Evolutionary conservation across 2,797 vertebrate species (phyloP), one percentile per base, ranked within the genome.

Genomic region (Neomorphus geoffroyi): DNA sequence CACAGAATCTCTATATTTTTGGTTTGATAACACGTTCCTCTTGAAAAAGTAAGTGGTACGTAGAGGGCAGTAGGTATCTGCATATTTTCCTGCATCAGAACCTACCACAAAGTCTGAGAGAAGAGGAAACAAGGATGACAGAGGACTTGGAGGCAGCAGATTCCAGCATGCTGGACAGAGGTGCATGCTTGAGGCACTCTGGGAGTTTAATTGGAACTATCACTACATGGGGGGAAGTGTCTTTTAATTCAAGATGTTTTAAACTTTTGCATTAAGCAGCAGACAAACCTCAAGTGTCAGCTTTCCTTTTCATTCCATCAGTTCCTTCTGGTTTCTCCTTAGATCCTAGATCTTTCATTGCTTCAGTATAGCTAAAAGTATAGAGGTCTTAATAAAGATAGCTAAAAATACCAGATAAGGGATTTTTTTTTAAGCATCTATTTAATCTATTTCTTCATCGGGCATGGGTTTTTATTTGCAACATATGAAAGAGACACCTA

Each of bases 401-500:
- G 51, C 30, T 71, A 78, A 83, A 74, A 74, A 48, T 74, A 80
- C 3, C 5, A 41, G 0, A 0, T 5, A 74, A 21, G 1, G 3
- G 6, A 33, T 46, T 83, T 88, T 56, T 78, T 67, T 10, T 41
- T n/a, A n/a, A 88, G 10, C 23, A 82, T 41, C 21, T 56, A 18
- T 57, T 58, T 64, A 37, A n/a, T 30, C 9, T 37, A 19, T 43
- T 78, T 62, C 39, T 67, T 92, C 66, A 83, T 48, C 22, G 24
- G 46, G 22, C 11, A 12, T 21, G 10, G 23, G 21, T 48, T 48
- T 48, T 48, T 56, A 26, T 67, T 82, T 90, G 19, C 32, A 79
- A 9, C 2, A 3, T 16, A 30, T 18, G 7, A 11, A 65, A 80
- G 0, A 1, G 27, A 67, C 11, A 24, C 5, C 4, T 27, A 27